Base-by-base conservation (phyloP, 2,797 vertebrate genomes). In the Xyrichtys novacula region DNA sequence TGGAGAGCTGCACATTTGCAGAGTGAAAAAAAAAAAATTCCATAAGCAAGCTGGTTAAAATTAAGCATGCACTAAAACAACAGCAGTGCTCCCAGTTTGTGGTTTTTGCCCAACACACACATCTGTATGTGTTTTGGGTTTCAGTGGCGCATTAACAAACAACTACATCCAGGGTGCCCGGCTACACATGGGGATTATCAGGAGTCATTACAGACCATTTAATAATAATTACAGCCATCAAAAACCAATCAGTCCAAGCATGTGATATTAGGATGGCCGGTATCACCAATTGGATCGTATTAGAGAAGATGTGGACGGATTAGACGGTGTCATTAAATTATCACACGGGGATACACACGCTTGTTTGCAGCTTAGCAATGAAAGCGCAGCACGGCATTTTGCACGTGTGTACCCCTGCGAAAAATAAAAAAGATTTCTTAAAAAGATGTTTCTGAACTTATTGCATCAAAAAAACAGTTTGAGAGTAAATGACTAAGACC, bases 171-270 rank as follows among this genome's bases (percentile, higher is more conserved):
- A 83, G 40, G 56, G 75, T 58, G 69, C 64, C 63, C 26, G 52
- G 65, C 83, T 85, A 71, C 85, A 90, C 81, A 78, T 89, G 90
- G 86, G 68, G 85, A 89, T 90, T 85, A 89, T 91, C 90, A 88
- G 86, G 50, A 79, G 84, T 86, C 84, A 90, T 93, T 92, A 90
- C 79, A 74, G 83, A 82, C 78, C 85, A 84, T 91, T 91, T 90
- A 82, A 83, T 90, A 87, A 91, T 90, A 91, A 92, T 90, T 80
- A 89, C 82, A 65, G 63, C 81, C 86, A 79, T 85, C 79, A 83
- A 88, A 87, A 90, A 81, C 52, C 23, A 83, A 76, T 85, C 78
- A 74, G 79, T 52, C 83, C 58, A 52, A 52, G 72, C 78, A 80
- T 82, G 86, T 80, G 78, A 79, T 80, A 72, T 78, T 69, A 32